These are phyloP conservation scores for Regulus satrapa DNA, from an alignment of 2,113 vertebrate genomes.

Conservation along the genomic window DNA sequence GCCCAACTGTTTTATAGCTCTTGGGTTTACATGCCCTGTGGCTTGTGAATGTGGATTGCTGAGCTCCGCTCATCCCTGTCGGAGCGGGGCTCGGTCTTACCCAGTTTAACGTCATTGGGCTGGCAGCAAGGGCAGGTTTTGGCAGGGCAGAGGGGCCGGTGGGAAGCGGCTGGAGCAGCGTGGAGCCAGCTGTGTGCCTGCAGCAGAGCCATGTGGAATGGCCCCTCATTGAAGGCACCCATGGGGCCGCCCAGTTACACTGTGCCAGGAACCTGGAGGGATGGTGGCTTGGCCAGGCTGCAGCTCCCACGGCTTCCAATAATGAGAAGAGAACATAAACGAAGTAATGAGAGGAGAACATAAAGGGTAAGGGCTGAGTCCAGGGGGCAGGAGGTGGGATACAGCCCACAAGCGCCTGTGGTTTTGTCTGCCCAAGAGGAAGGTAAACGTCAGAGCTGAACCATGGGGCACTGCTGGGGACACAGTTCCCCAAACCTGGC, in stretches of 20 bases:
- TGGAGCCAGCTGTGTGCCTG: rapidly evolving
- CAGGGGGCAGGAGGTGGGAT: background rate
- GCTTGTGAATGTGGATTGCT: background rate
- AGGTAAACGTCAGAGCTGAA: background rate
- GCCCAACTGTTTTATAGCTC: slow-evolving; percentile 32
- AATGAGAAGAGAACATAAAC: background rate
- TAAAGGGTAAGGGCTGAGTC: background rate
- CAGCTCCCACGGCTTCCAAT: background rate
- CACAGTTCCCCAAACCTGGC: background rate
- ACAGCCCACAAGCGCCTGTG: background rate
- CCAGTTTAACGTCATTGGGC: background rate
- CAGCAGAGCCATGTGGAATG: background rate
- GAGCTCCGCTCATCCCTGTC: background rate
- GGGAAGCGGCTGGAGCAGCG: background rate
- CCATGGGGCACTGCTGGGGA: background rate
- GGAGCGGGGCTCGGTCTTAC: rapidly evolving
- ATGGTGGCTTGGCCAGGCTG: rapidly evolving
- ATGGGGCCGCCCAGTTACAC: background rate
- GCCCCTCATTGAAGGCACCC: background rate
- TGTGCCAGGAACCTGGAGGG: rapidly evolving
- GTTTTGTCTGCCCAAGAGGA: background rate
- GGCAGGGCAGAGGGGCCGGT: background rate
- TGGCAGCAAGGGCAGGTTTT: background rate
- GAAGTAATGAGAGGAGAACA: background rate
- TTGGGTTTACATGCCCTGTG: background rate